Evolutionary conservation across 2,888 invertebrate species (phyloP).

Genomic region (Amitus sp.): DNA sequence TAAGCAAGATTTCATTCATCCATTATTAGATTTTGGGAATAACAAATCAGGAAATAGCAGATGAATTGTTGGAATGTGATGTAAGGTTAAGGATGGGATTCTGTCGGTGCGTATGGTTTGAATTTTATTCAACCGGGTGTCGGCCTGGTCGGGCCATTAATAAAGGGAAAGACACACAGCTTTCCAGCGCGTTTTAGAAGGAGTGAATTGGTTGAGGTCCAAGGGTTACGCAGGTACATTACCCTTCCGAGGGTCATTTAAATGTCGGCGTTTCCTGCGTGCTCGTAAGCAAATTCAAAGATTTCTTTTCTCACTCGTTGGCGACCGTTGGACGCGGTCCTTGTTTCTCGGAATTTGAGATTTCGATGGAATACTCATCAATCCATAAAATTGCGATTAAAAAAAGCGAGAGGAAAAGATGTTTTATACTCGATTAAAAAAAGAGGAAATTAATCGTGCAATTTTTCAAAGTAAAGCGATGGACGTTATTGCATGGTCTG

Average conservation of each 20-base stretch:
- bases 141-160: constrained; percentile 3
- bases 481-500: no score
- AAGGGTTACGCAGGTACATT: constrained; percentile 61
- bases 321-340: background rate
- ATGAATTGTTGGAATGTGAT: no score
- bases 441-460: no score
- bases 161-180: background rate
- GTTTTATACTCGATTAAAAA: no score
- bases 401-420: no score
- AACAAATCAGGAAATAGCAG: no score
- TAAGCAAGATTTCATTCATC: no score
- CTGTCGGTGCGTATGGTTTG: background rate
- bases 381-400: no score
- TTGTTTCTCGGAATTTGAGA: background rate
- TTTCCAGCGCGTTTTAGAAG: constrained; percentile 9
- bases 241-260: constrained; percentile 57
- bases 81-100: no score
- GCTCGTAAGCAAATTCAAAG: background rate
- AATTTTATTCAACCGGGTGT: background rate
- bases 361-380: background rate
- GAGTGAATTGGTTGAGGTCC: constrained; percentile 49
- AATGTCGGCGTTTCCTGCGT: constrained; percentile 44
- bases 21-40: no score
- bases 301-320: background rate
- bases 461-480: no score